Evolutionary conservation across 2,888 invertebrate genomes (phyloP).

Genomic region (Rugalucina vietnamica): DNA sequence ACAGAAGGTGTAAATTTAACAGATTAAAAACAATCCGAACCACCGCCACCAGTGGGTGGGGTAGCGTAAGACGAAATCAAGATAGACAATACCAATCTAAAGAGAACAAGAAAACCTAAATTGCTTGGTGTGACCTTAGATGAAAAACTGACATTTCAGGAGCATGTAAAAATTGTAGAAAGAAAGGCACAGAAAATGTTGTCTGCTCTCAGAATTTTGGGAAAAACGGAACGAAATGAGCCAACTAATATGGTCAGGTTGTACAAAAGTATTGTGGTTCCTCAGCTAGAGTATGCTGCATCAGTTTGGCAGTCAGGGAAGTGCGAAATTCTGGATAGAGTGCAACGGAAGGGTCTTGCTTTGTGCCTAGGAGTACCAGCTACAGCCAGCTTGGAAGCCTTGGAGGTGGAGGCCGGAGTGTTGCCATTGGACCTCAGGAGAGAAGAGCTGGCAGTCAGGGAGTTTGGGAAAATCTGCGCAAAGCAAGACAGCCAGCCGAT

Average conservation of each 20-base stretch:
- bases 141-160: constrained; percentile 11
- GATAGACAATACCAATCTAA: too few species aligned
- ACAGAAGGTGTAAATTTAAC: too few species aligned
- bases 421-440: constrained; percentile 27
- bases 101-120: neutral
- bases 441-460: constrained; percentile 18
- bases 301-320: constrained; percentile 25
- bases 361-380: constrained; percentile 7
- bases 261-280: constrained; percentile 15
- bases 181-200: neutral
- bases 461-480: neutral
- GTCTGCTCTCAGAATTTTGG: neutral
- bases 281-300: constrained; percentile 27
- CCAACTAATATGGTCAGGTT: neutral
- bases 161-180: constrained; percentile 1
- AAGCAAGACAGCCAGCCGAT: neutral
- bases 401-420: constrained; percentile 5
- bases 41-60: too few species aligned
- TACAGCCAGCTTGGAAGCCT: constrained; percentile 10
- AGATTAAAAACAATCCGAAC: too few species aligned
- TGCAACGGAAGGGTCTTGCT: constrained; percentile 25
- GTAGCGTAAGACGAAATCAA: too few species aligned
- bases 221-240: constrained; percentile 1
- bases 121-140: constrained; percentile 21
- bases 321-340: neutral